Conservation (phyloP, 2,113 vertebrate species). For the Felis chaus region DNA sequence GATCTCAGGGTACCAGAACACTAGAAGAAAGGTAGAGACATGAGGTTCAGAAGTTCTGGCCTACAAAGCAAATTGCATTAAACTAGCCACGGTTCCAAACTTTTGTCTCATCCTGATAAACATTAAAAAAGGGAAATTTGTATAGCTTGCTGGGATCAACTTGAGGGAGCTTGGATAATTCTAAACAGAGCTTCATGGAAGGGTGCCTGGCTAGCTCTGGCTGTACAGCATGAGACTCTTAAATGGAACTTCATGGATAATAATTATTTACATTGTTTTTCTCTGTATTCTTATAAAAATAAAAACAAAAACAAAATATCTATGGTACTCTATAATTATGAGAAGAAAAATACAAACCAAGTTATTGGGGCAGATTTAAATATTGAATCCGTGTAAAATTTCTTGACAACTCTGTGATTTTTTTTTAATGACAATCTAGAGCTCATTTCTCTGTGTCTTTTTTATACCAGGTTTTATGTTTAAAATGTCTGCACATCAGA, state of each 20-base stretch:
- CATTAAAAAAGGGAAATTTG: background rate
- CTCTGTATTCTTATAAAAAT: background rate
- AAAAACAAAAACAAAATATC: background rate
- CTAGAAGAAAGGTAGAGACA: background rate
- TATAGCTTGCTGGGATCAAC: background rate
- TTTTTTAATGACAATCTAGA: slow-evolving; percentile 17
- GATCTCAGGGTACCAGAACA: background rate
- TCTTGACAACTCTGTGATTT: background rate
- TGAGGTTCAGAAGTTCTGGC: background rate
- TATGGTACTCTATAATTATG: background rate
- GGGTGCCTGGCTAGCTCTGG: background rate
- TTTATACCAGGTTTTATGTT: background rate
- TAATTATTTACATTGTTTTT: background rate
- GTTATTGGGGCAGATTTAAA: background rate
- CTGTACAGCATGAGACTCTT: background rate
- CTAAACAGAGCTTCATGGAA: background rate
- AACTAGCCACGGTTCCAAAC: background rate
- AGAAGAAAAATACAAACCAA: background rate
- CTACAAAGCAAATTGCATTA: background rate
- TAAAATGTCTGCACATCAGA: background rate
- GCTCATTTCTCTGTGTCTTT: background rate
- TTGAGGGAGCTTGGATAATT: background rate
- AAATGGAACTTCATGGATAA: background rate
- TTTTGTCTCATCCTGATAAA: background rate
- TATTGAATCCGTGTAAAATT: background rate